Evolutionary conservation across 2,888 invertebrate genomes (phyloP), one percentile per base, ranked within the genome.

Genomic region (Eristalis arbustorum): DNA sequence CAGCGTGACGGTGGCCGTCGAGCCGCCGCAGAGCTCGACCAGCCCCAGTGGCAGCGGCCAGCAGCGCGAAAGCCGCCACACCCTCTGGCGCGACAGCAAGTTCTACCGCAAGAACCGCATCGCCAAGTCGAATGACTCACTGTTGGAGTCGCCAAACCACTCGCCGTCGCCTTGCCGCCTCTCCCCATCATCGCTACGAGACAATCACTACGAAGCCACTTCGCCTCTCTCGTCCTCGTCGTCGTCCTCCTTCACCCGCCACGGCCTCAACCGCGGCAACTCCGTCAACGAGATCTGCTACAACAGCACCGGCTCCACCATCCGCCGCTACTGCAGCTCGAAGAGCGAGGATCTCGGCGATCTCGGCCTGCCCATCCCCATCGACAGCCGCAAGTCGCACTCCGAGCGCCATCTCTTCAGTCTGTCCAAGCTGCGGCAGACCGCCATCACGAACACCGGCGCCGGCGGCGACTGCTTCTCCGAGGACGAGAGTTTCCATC

Each of bases 91-190:
- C 4, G 93, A 92, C 71, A 93, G 93, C 62, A 92, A 92, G 67
- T 92, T 93, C 88, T 93, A 93, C 88, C 90, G 92, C n/a, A 92
- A 93, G 88, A 93, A 91, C 88, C 92, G 92, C 71, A 92, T 93
- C 40, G 93, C 93, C 78, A 92, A 93, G 88, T 93, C 93, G 25
- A 93, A 93, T 82, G 93, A 93, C 85, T 93, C 93, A 0, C 89
- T 93, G 68, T 88, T 92, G 80, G 93, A 92, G 75, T 91, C 91
- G n/a, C 91, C 91, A 1, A 90, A 90, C 81, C 90, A 91, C 62
- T 90, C 91, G 80, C 89, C 90, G 10, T 87, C 87, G 79, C 87
- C 87, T 49, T 83, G 83, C 57, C 89, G 92, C 22, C 89, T 91
- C 6, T 92, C 92, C 59, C 91, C 92, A 77, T 90, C 91, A 37